Base-by-base conservation (phyloP, 2,113 vertebrate genomes). In the Periophthalmodon schlosseri region DNA sequence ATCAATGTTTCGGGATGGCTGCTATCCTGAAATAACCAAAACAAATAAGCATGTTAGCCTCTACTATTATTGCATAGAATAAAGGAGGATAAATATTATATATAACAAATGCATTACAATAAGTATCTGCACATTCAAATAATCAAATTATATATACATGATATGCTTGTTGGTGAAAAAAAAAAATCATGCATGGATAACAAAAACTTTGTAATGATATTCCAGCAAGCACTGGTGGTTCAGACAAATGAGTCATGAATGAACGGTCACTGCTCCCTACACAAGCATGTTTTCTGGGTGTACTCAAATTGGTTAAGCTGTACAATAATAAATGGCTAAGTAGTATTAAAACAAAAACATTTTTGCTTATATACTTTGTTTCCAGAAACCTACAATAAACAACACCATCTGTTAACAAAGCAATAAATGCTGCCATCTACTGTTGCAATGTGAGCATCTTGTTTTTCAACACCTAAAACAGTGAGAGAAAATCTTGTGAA, bases 1-100 rank as follows among this genome's bases (percentile, higher is more conserved):
- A 99, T 92, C 67, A 99, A 92, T 0, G 96, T 98, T 94, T 99
- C 98, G 0, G 98, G 95, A 61, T 99, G 96, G 83, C 96, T 87
- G 60, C 96, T 99, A 88, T 99, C 98, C 98, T 99, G 73, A 60
- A 78, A 73, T 16, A 39, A 0, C 75, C 77, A 39, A 69, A 21
- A 83, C 2, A 77, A 46, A 77, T 0, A 76, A 6, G 56, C 52
- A 56, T 56, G 20, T 56, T 56, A 56, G 6, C 8, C 20, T 21
- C 52, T 11, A 52, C n/a, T 21, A 56, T 56, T 21, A 52, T 20
- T 2, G 7, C 7, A n/a, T 9, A 54, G 4, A 44, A 10, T 44
- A 44, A 54, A 54, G 9, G 50, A 54, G 18, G 18, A 54, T 20
- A 20, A 5, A 54, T n/a, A 54, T 20, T 54, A n/a, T 20, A 54